Evolutionary conservation across 1,140 invertebrate species (phyloP).

Genomic region (Hirudo medicinalis): DNA sequence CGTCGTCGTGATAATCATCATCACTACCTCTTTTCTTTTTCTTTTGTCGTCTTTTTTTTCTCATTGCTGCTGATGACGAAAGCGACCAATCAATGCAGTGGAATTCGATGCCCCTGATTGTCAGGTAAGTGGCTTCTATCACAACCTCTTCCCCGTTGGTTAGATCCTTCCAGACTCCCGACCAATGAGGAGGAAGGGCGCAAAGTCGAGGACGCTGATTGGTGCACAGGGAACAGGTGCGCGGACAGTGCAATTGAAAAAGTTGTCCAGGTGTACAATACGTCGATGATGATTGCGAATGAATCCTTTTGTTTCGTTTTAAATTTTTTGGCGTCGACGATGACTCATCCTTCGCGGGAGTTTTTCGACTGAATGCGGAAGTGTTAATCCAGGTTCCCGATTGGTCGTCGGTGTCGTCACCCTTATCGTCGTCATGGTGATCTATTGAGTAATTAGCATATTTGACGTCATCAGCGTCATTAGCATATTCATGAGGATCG

Average conservation of each 20-base stretch:
- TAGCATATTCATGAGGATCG: not conserved
- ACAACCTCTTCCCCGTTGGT: not conserved
- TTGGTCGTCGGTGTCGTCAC: not conserved
- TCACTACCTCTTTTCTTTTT: not conserved
- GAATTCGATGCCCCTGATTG: slow-evolving; percentile 6
- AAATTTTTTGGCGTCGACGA: not conserved
- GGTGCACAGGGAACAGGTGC: slow-evolving; percentile 22
- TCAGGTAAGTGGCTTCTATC: not conserved
- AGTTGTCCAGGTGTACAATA: slow-evolving; percentile 12
- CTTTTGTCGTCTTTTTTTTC: slow-evolving; percentile 4
- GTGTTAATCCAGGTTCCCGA: not conserved
- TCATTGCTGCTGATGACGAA: not conserved
- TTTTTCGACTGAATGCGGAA: not conserved
- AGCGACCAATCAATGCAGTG: slow-evolving; percentile 11
- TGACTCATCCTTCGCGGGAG: not conserved
- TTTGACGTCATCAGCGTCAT: not conserved
- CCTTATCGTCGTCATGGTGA: not conserved
- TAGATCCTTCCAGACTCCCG: slow-evolving; percentile 19
- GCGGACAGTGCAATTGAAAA: slow-evolving; percentile 19
- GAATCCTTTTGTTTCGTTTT: not conserved
- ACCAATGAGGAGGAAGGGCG: slow-evolving; percentile 7
- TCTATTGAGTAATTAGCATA: not conserved
- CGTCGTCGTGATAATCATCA: not conserved
- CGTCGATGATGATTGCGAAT: not conserved
- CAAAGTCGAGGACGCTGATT: slow-evolving; percentile 17